Evolutionary conservation across 2,113 vertebrate genomes (phyloP).

Genomic region (Lipotes vexillifer): DNA sequence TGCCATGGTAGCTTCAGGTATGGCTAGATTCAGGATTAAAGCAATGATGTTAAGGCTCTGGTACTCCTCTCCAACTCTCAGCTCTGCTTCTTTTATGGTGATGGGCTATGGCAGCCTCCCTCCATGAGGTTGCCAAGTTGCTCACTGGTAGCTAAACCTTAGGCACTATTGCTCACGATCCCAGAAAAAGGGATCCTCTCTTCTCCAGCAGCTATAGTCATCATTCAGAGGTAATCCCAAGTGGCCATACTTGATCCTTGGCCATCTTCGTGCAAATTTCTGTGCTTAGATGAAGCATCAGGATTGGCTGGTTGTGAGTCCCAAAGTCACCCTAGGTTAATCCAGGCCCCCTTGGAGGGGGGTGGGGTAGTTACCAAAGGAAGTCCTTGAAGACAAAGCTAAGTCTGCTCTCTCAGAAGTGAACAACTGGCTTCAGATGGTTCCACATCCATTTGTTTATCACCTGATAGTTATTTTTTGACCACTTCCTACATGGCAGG

Average conservation of each 20-base stretch:
- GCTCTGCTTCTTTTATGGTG: not conserved
- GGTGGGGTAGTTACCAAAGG: not conserved
- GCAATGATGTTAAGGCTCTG: not conserved
- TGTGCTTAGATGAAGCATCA: not conserved
- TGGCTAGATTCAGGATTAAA: not conserved
- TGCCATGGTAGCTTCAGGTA: not conserved
- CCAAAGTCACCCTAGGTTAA: not conserved
- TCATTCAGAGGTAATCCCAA: not conserved
- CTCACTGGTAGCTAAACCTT: not conserved
- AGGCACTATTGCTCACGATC: not conserved
- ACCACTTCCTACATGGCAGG: not conserved
- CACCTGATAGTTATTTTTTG: not conserved
- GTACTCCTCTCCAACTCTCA: not conserved
- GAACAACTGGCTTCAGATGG: not conserved
- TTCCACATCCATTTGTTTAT: not conserved
- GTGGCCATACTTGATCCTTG: no score
- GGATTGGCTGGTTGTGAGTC: not conserved
- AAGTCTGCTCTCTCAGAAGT: not conserved
- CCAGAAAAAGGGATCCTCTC: not conserved
- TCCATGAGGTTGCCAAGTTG: not conserved
- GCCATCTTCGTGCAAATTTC: not conserved
- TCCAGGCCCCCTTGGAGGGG: fast-evolving
- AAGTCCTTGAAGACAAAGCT: not conserved
- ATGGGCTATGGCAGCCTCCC: not conserved
- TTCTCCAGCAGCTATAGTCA: not conserved